Conservation (phyloP, 2,797 vertebrate genomes). For the Schizothorax lantsangensis region DNA sequence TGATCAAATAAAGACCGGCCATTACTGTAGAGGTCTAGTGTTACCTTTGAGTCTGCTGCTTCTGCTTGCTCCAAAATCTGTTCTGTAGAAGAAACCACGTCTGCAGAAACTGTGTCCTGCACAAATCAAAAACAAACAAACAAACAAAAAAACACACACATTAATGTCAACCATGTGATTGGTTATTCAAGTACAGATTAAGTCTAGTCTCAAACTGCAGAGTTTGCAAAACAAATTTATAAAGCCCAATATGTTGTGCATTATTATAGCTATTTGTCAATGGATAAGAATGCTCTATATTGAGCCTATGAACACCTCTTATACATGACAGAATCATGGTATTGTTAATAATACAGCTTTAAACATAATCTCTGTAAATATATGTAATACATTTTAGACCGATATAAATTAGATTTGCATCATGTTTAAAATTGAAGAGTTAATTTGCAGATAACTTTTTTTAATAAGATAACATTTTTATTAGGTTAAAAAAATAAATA, state of each 20-base stretch:
- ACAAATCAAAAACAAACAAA: neutral
- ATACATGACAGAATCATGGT: neutral
- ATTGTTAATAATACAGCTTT: neutral
- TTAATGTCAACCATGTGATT: too few species aligned
- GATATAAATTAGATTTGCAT: neutral
- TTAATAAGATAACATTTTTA: too few species aligned
- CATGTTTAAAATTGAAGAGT: neutral
- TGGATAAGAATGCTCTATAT: neutral
- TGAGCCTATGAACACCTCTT: neutral
- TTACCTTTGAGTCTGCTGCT: constrained; percentile 21
- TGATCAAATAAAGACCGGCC: neutral
- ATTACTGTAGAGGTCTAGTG: neutral
- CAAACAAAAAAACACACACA: neutral
- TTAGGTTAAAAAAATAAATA: too few species aligned
- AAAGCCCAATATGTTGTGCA: neutral
- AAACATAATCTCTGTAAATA: neutral
- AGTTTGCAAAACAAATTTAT: neutral
- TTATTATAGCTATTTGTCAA: neutral
- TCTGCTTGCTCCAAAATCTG: constrained; percentile 34
- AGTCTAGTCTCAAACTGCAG: neutral
- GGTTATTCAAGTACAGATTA: neutral
- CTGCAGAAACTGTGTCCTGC: constrained; percentile 39
- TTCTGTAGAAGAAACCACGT: neutral
- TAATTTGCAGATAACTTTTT: too few species aligned
- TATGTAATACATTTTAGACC: neutral